A percentile compares a stretch with the other conserved stretches of the same genome.
Evolutionary conservation across 2,113 vertebrate species (phyloP).

Genomic region (Leiothrix lutea): DNA sequence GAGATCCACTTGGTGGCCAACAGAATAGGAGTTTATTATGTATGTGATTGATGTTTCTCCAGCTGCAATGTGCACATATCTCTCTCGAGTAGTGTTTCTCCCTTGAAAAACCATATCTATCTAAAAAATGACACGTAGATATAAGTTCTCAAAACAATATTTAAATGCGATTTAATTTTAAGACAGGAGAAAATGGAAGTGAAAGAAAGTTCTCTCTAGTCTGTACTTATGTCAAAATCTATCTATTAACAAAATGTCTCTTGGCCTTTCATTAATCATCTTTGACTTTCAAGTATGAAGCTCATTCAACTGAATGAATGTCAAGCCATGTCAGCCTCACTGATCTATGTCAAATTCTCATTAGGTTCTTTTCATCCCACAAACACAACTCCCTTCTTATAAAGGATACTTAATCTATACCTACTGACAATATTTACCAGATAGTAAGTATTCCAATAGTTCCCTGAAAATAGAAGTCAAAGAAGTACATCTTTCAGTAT

Average conservation of each 20-base stretch:
- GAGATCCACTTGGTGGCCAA: conserved; percentile 50
- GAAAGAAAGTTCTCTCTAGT: neutral
- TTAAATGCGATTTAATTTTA: neutral
- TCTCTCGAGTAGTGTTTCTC: conserved; percentile 46
- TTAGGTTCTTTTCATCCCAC: neutral
- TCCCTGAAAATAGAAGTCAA: neutral
- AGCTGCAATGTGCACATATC: conserved; percentile 45
- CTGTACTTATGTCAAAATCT: neutral
- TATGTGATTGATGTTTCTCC: conserved; percentile 66
- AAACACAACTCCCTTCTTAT: neutral
- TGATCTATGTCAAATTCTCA: neutral
- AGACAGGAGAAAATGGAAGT: neutral
- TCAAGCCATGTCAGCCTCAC: neutral
- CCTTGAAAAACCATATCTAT: conserved; percentile 28
- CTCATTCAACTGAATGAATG: neutral
- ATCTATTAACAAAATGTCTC: neutral
- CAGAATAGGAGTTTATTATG: conserved; percentile 55
- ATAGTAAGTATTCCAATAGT: neutral
- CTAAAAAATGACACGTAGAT: neutral
- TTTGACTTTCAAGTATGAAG: neutral
- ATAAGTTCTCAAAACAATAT: neutral
- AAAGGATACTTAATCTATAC: neutral
- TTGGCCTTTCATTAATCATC: neutral
- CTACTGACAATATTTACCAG: neutral
- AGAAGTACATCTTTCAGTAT: neutral